Evolutionary conservation across 1,140 invertebrate genomes (phyloP), one percentile per base, ranked within the genome.

Genomic region (Cydia amplana): DNA sequence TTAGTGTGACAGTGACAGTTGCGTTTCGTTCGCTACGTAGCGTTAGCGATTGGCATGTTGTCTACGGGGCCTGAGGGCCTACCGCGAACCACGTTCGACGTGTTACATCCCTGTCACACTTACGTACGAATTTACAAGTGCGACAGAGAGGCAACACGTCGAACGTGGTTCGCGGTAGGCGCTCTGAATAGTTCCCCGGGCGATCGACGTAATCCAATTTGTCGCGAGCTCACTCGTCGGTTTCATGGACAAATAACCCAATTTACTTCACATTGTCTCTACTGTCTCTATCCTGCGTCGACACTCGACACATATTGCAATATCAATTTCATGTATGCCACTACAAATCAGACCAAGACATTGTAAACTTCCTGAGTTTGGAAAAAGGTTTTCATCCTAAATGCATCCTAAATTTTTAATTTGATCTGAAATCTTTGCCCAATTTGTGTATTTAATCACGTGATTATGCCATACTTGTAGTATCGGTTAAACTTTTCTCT

Each of bases 171-270:
- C n/a, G n/a, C n/a, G n/a, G n/a, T n/a, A n/a, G n/a, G n/a, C n/a
- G n/a, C 2, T 0, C 0, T 12, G 49, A n/a, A 10, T 32, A 32
- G 32, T 32, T n/a, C n/a, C 16, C 49, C 10, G 55, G 18, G 9
- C 51, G 51, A 55, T n/a, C 49, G n/a, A 16, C 49, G 49, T 51
- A 9, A 60, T 60, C 55, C 55, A 23, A 23, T 60, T 60, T 60
- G 55, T 60, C 55, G 49, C 49, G 20, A 23, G 55, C 18, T 23
- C 55, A 23, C 7, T 60, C 55, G 9, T 60, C 20, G 18, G 55
- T 60, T 6, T 51, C 16, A 20, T 60, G 10, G 20, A 60, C 20
- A 23, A 60, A 60, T 60, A 60, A 60, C 55, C 55, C 55, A 60
- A 60, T 60, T 60, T 60, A 60, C 18, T 23, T 7, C n/a, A 55